Base-by-base conservation (phyloP, 2,888 invertebrate species). In the Schizaphis graminum region DNA sequence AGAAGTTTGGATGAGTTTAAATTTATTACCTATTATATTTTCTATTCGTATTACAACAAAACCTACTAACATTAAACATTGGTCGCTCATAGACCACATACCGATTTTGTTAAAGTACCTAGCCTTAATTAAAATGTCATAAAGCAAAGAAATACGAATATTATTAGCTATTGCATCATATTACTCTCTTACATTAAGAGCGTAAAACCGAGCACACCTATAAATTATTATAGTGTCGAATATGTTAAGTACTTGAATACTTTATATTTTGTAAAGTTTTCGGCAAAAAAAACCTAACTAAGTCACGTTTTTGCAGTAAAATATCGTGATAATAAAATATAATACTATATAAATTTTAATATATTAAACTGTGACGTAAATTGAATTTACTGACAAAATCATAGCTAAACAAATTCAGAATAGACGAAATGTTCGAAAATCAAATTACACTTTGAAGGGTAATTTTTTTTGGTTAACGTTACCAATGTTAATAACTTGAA, bases 261-360 rank as follows among this genome's bases (percentile, higher is more conserved):
- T 53, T 53, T 53, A 53, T 53, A 28, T 13, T 47, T 47, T 86
- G 28, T 86, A 2, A 28, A n/a, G 85, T 47, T 57, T 91, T 91
- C 21, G 57, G 44, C 85, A 24, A 91, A 86, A 28, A 28, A 49
- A n/a, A 4, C 35, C 77, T 77, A 77, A 2, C 8, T 16, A 21
- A 84, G 91, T 86, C 86, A 91, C 85, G 91, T 91, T 91, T 57
- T 47, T 57, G 91, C 44, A 47, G 85, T 86, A 91, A 91, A 91
- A 91, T 26, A 26, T 35, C 13, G 7, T 35, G 8, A 49, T 53
- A 88, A 88, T 49, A 88, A 86, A 47, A 86, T 16, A 53, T 49
- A 88, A 21, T 28, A 49, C 26, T n/a, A 87, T 0, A 16, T 86
- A 44, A 10, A 10, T 41, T n/a, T 35, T 87, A 56, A 53, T 28